Conservation (phyloP, 2,797 vertebrate genomes). For the Enteromius radiatus region DNA sequence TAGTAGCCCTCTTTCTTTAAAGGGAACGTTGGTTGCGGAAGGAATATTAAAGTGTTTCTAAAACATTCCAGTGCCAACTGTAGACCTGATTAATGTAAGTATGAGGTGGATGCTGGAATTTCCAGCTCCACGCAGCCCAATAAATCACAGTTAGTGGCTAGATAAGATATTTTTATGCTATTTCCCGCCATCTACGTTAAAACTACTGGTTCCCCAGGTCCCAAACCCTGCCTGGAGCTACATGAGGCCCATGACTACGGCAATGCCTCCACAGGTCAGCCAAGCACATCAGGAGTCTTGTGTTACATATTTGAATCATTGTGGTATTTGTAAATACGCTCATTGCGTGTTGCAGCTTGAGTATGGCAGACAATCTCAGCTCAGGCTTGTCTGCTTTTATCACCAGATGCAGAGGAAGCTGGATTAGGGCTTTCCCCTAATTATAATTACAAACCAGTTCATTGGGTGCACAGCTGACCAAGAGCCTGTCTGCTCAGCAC, state of each 20-base stretch:
- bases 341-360: slow-evolving; percentile 58
- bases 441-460: slow-evolving; percentile 35
- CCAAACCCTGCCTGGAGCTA: slow-evolving; percentile 48
- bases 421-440: slow-evolving; percentile 24
- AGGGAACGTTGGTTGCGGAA: slow-evolving; percentile 31
- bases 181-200: slow-evolving; percentile 30
- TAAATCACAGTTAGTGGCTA: neutral
- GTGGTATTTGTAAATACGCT: slow-evolving; percentile 66
- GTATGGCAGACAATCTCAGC: slow-evolving; percentile 22
- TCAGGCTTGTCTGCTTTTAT: slow-evolving; percentile 37
- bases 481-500: slow-evolving; percentile 1
- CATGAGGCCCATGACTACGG: slow-evolving; percentile 30
- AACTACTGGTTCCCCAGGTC: slow-evolving; percentile 53
- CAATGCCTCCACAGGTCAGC: slow-evolving; percentile 53
- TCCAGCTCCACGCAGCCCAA: neutral
- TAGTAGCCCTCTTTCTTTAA: slow-evolving; percentile 21
- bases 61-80: neutral
- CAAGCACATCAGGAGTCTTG: slow-evolving; percentile 52
- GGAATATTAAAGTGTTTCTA: slow-evolving; percentile 7
- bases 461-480: slow-evolving; percentile 27
- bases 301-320: slow-evolving; percentile 65
- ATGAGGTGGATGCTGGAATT: neutral
- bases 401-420: slow-evolving; percentile 24
- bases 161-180: neutral
- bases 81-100: neutral